These are phyloP conservation scores for Balearica regulorum DNA, from an alignment of 2,797 vertebrate species.

Conservation along the genomic window DNA sequence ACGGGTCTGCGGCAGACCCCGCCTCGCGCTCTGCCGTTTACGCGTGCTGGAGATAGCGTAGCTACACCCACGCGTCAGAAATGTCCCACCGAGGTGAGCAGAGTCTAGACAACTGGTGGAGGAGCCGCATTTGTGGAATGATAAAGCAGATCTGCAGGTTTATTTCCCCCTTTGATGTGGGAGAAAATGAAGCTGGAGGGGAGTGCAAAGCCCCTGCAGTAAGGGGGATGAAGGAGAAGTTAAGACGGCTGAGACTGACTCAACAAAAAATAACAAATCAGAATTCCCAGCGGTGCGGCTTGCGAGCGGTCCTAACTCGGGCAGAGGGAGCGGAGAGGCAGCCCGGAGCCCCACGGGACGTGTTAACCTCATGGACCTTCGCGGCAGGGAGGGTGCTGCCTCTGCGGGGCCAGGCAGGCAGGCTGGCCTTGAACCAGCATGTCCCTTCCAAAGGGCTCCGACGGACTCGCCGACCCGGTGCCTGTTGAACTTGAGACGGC, in stretches of 20 bases:
- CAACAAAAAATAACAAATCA: neutral
- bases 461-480: neutral
- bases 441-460: neutral
- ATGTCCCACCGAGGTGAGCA: neutral
- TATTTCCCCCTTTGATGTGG: neutral
- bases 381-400: neutral
- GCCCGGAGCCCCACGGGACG: neutral
- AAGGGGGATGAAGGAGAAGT: neutral
- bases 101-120: neutral
- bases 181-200: neutral
- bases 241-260: neutral
- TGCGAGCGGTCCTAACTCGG: fast-evolving
- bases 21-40: fast-evolving
- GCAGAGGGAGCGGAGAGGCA: neutral
- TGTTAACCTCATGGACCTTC: neutral
- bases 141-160: neutral
- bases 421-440: neutral
- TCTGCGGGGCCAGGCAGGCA: neutral
- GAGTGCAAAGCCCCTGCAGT: neutral
- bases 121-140: neutral
- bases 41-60: neutral
- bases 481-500: neutral
- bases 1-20: neutral
- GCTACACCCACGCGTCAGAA: neutral
- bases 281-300: neutral